These are phyloP conservation scores for Ophion obscuratus DNA, from an alignment of 2,888 invertebrate species.

Conservation along the genomic window DNA sequence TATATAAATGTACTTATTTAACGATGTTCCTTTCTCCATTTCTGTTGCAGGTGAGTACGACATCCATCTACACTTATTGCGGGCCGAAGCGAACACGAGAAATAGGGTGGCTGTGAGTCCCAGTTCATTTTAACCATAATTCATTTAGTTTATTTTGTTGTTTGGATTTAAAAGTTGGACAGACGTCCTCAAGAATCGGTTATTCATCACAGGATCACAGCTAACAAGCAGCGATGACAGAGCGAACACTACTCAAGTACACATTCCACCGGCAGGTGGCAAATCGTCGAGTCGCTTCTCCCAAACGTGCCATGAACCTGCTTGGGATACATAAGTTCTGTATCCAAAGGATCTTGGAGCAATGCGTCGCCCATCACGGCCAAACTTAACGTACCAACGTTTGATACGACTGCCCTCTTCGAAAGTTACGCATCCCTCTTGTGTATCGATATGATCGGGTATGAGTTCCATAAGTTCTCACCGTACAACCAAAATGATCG, in stretches of 20 bases:
- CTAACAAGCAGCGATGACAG: too few relatives aligned
- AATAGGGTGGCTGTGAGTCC: conserved; percentile 26
- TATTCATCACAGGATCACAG: too few relatives aligned
- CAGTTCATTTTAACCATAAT: background rate
- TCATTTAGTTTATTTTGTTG: too few relatives aligned
- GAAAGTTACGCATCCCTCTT: background rate
- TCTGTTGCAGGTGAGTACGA: conserved; percentile 64
- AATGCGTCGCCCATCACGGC: background rate
- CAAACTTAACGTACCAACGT: background rate
- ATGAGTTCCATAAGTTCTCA: conserved; percentile 43
- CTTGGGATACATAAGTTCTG: too few relatives aligned
- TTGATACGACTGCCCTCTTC: background rate
- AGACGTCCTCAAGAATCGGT: too few relatives aligned
- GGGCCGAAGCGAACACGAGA: background rate
- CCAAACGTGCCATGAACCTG: background rate
- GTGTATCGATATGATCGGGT: background rate
- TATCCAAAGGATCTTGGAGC: background rate
- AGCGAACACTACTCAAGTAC: too few relatives aligned
- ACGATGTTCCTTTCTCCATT: conserved; percentile 22
- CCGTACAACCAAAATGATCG: background rate
- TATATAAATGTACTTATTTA: conserved; percentile 7
- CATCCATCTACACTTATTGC: background rate
- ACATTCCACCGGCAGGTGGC: too few relatives aligned
- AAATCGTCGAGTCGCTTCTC: background rate
- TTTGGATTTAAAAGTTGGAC: too few relatives aligned